Evolutionary conservation across 2,797 vertebrate genomes (phyloP), one percentile per base, ranked within the genome.

Genomic region (Bufotes viridis): DNA sequence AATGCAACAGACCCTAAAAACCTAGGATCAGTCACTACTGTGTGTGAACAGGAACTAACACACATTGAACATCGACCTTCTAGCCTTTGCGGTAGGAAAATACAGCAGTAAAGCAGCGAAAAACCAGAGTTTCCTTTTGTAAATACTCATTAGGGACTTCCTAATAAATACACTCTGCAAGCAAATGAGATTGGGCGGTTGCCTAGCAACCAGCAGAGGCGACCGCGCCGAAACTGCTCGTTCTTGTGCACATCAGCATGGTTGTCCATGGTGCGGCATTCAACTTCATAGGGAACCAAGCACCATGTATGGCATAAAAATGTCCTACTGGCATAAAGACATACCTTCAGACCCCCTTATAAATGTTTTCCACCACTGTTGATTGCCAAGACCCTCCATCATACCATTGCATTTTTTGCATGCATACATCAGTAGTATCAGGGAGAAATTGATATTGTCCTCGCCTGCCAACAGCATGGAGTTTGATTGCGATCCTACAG

Each of bases 131-230:
- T 76, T 76, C 20, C 74, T 13, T 7, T 76, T n/a, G 74, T 53
- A 76, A 76, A 76, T n/a, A 76, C 42, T 53, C 74, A 76, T 76
- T 13, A 76, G 74, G 74, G 74, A 51, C 74, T 76, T 26, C 20
- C 42, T 76, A 51, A 76, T 76, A 76, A 76, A 76, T 76, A 53
- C 49, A 76, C 42, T 76, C 74, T n/a, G 74, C 49, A 76, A 76
- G 49, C 42, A 51, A 76, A 76, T 76, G 49, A 76, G 74, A n/a
- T n/a, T 12, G 49, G 49, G 3, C 2, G 12, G 49, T 51, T 76
- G 22, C 69, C 29, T 72, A 72, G 69, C 1, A 72, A 72, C 69
- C 69, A 42, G 15, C 69, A 42, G 13, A 29, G 14, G 14, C 6
- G 67, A 72, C 69, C 69, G 42, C 49, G 9, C 11, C n/a, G 49